phyloP scores from a whole-genome alignment of 2,797 vertebrate species.

The Nasua narica region DNA sequence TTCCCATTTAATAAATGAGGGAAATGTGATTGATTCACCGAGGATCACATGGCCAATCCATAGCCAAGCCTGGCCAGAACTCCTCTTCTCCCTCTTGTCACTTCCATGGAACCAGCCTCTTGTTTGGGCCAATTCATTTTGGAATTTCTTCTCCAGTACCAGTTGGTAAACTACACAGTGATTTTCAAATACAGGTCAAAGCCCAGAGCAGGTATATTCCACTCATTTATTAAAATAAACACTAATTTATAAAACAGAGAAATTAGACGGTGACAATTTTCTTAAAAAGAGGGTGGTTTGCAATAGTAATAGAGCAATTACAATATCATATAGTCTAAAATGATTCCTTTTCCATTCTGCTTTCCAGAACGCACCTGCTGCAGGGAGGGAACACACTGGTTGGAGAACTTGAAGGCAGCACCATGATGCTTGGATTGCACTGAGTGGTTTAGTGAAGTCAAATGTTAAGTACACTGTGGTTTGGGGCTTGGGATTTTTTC shows the following conservation, averaged over 20 bases:
- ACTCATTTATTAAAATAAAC: neutral
- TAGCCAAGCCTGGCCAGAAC: neutral
- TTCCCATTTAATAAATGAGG: neutral
- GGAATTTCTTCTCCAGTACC: neutral
- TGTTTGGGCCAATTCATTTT: neutral
- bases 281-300: neutral
- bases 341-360: neutral
- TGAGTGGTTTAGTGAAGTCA: neutral
- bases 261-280: neutral
- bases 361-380: neutral
- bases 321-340: neutral
- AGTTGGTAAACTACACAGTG: fast-evolving
- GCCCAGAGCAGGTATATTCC: neutral
- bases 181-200: neutral
- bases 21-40: neutral
- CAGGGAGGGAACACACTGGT: fast-evolving
- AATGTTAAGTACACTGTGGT: neutral
- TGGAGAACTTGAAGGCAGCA: neutral
- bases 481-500: neutral
- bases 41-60: fast-evolving
- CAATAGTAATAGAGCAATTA: neutral
- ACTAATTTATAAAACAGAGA: neutral
- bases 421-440: neutral
- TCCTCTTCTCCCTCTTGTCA: fast-evolving
- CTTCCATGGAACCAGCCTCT: neutral